Evolutionary conservation across 2,113 vertebrate species (phyloP).

Genomic region (Crotalus tigris): DNA sequence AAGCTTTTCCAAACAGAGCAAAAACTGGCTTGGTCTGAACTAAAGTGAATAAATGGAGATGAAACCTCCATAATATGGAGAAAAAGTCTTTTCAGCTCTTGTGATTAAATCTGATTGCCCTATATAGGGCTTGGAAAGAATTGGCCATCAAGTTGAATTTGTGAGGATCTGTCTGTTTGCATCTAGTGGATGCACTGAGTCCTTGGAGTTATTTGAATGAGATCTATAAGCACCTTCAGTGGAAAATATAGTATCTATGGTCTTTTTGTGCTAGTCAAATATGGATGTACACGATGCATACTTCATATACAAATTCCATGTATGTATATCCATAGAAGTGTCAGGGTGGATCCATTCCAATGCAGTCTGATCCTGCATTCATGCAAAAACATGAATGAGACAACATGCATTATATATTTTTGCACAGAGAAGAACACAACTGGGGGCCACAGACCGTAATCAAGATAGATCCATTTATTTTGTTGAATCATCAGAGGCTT

Average conservation of each 20-base stretch:
- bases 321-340: not conserved
- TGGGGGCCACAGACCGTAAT: too few relatives aligned
- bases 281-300: not conserved
- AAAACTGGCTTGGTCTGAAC: not conserved
- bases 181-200: not conserved
- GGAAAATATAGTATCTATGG: not conserved
- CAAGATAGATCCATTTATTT: too few relatives aligned
- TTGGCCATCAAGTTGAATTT: not conserved
- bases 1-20: not conserved
- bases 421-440: not conserved
- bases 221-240: not conserved
- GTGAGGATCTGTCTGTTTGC: not conserved
- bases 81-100: not conserved
- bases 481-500: too few relatives aligned
- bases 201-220: not conserved
- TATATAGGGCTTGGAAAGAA: not conserved
- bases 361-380: not conserved
- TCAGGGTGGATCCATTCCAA: not conserved
- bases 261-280: not conserved
- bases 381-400: not conserved
- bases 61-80: not conserved
- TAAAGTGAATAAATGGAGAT: constrained; percentile 6
- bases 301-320: not conserved
- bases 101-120: not conserved
- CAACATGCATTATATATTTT: not conserved